Conservation (phyloP, 2,113 vertebrate species). For the Caranx melampygus region DNA sequence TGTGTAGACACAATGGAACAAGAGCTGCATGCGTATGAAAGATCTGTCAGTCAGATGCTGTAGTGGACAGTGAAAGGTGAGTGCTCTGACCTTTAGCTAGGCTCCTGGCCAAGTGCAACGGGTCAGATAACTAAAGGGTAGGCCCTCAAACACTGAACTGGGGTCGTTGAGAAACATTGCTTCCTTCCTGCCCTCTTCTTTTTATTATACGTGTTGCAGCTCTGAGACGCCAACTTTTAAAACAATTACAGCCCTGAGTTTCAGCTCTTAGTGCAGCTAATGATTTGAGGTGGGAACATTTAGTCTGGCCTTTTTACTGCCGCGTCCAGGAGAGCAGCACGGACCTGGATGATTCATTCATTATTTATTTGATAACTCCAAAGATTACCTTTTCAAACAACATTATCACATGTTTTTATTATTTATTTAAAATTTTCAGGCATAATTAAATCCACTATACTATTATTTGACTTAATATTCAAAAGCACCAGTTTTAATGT, state of each 20-base stretch:
- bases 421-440: background rate
- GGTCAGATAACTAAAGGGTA: slow-evolving; percentile 68
- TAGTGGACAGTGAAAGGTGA: slow-evolving; percentile 56
- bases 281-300: slow-evolving; percentile 40
- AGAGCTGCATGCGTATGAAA: background rate
- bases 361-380: background rate
- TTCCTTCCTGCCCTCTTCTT: slow-evolving; percentile 69
- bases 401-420: no score
- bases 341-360: background rate
- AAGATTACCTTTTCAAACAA: no score
- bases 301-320: background rate
- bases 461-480: background rate
- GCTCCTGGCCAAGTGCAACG: slow-evolving; percentile 62
- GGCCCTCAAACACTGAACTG: slow-evolving; percentile 54
- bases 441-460: background rate
- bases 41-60: background rate
- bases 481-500: background rate
- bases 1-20: background rate
- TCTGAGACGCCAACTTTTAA: slow-evolving; percentile 71
- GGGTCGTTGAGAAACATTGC: slow-evolving; percentile 65
- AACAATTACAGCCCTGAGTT: slow-evolving; percentile 70
- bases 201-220: slow-evolving; percentile 60
- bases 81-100: slow-evolving; percentile 50
- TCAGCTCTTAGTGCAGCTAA: slow-evolving; percentile 42
- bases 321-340: background rate